A percentile compares a stretch with the other conserved stretches of the same genome.
phyloP scores from a whole-genome alignment of 2,113 vertebrate species.

The Arenaria interpres region DNA sequence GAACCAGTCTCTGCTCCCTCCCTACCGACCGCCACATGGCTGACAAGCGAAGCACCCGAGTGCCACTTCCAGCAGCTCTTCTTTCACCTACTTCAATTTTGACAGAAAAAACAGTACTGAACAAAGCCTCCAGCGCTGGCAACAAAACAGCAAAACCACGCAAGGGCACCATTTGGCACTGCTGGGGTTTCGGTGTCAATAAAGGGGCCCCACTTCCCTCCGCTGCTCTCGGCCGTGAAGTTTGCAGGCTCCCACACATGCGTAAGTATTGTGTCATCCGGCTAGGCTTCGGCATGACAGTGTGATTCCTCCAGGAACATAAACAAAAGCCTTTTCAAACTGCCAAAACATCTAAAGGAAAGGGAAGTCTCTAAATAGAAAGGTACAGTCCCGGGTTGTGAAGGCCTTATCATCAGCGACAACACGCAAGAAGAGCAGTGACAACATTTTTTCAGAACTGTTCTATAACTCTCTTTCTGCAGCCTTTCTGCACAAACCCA shows the following conservation, averaged over 20 bases:
- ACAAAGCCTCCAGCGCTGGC: neutral
- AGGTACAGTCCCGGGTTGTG: neutral
- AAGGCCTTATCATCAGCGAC: neutral
- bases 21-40: neutral
- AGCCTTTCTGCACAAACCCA: neutral
- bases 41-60: neutral
- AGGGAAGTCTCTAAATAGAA: slow-evolving; percentile 40
- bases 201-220: neutral
- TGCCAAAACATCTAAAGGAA: slow-evolving; percentile 26
- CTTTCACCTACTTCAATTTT: neutral
- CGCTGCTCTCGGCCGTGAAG: neutral
- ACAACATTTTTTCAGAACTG: neutral
- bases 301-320: neutral
- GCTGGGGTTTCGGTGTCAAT: neutral
- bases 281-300: neutral
- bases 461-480: neutral
- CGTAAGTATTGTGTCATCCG: neutral
- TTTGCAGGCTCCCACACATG: neutral
- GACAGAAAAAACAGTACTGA: neutral
- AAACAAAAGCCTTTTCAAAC: neutral
- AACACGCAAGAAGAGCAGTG: neutral
- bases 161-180: neutral
- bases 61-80: neutral
- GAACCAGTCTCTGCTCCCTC: neutral
- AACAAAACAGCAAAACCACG: neutral